Evolutionary conservation across 2,113 vertebrate genomes (phyloP), one percentile per base, ranked within the genome.

Genomic region (Piaya cayana): DNA sequence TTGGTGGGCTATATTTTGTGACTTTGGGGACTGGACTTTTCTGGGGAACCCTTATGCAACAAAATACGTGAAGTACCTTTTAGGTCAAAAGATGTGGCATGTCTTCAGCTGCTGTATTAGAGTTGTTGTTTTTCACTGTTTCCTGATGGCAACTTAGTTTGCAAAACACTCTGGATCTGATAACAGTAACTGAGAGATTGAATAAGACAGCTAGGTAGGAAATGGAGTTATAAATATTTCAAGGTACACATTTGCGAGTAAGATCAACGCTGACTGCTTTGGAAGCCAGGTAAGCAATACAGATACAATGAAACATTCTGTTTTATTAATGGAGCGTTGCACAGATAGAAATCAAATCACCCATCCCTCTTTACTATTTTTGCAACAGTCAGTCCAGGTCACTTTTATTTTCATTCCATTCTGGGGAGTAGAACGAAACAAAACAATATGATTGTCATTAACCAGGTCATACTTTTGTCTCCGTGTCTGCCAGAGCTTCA

Each of bases 171-270:
- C 84, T 55, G 53, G 26, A 69, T 95, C 65, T 85, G 72, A 81
- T 83, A 88, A 83, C 55, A 72, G 9, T 71, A 64, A 55, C 70
- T 2, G 8, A 88, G 62, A 94, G 64, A 88, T 84, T 88, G 55
- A 90, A 74, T 84, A 81, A 75, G 93, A 81, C 72, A 90, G 43
- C 30, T 47, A 45, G 39, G 71, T 75, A 81, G 82, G 90, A 96
- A 96, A 94, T 92, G 32, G 75, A 86, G 22, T 81, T 95, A 93
- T 52, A 93, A 64, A 88, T 88, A 75, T 96, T 96, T 95, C 79
- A 86, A 75, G 36, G 76, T 52, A 47, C 76, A 60, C 71, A 88
- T 94, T 85, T 96, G 59, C 3, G 16, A 95, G 63, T 59, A 78
- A 86, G 56, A 95, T 76, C 63, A 88, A 63, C 27, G 26, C 21